Evolutionary conservation across 1,140 invertebrate species (phyloP), one percentile per base, ranked within the genome.

Genomic region (Drosophila erecta): DNA sequence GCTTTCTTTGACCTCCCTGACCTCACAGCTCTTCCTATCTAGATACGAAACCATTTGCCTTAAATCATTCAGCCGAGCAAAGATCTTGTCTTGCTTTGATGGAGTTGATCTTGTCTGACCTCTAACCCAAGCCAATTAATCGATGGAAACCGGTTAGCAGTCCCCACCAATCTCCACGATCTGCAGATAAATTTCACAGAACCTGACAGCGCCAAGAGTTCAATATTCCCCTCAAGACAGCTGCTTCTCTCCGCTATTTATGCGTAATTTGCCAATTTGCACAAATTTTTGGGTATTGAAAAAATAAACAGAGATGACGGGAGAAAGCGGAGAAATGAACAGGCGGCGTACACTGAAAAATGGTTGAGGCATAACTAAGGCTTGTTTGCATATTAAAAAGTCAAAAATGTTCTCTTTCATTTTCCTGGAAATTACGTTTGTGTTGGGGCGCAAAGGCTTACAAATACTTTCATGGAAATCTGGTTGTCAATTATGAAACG

Each of bases 261-360:
- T 81, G 83, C 70, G 70, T 81, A 78, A 81, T 87, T 87, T 79
- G 83, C 60, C 78, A 87, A 77, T 87, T 87, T 87, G 70, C 81
- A 71, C 83, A 76, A 86, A 86, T 86, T 81, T 74, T 74, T 56
- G 62, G 57, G 44, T 54, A 85, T 81, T 74, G 37, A 71, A 83
- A 75, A 65, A 66, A 53, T 15, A 33, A 54, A 20, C 15, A 24
- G 10, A 14, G 24, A n/a, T 7, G 14, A 35, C 11, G 30, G 4
- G 24, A 30, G 49, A 67, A 70, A 55, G 47, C 65, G 40, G 38
- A 33, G 15, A 65, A 67, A 66, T 43, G 62, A 38, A 44, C 61
- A 54, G 35, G 17, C n/a, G 11, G 15, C 12, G 3, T 2, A 17
- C 58, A 61, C 53, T 61, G 53, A 15, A 54, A 40, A 58, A 60